Conservation (phyloP, 2,888 invertebrate species). For the Pyrrhosoma nymphula region DNA sequence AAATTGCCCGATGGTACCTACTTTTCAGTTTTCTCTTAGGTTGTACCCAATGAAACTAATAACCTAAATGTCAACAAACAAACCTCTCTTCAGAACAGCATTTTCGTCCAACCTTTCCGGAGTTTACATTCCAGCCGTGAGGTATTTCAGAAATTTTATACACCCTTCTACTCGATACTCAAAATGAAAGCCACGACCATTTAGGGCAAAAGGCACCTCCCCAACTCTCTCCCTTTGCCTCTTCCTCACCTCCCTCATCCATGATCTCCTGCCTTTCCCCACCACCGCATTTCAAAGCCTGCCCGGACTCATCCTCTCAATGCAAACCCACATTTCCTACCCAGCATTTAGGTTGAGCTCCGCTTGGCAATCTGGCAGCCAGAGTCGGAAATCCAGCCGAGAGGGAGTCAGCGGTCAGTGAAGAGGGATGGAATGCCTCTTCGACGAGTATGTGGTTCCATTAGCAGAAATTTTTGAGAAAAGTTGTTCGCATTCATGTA, state of each 20-base stretch:
- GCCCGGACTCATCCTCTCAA: background rate
- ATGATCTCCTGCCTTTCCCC: no score
- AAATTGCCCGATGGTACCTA: background rate
- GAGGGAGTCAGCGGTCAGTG: background rate
- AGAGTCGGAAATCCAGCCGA: background rate
- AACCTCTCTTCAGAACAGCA: background rate
- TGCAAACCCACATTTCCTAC: background rate
- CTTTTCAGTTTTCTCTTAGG: background rate
- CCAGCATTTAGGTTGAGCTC: background rate
- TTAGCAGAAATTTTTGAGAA: background rate
- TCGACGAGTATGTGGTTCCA: background rate
- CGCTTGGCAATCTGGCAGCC: background rate
- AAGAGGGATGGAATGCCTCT: background rate
- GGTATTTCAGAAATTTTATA: background rate
- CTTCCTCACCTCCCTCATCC: no score
- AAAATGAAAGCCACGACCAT: background rate
- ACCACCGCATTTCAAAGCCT: no score
- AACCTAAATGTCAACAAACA: background rate
- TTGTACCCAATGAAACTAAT: background rate
- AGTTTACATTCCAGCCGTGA: background rate
- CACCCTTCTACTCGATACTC: background rate
- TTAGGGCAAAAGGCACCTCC: background rate
- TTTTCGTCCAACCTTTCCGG: background rate
- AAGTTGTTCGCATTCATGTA: background rate
- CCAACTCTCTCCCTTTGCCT: background rate